These are phyloP conservation scores for Masnerella sp. DNA, from an alignment of 2,888 invertebrate species.

Conservation along the genomic window DNA sequence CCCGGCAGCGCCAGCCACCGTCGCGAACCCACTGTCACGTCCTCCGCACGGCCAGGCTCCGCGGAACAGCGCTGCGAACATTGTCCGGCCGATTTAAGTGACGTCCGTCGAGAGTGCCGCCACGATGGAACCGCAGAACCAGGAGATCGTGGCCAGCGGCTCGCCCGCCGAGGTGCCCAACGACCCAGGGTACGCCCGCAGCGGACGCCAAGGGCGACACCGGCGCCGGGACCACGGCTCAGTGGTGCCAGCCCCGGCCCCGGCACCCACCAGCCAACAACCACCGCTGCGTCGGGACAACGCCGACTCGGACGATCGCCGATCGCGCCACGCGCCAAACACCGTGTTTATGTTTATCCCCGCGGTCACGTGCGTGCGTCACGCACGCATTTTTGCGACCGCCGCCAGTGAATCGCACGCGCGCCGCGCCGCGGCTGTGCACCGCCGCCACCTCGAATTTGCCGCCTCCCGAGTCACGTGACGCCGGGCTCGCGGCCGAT, in stretches of 20 bases:
- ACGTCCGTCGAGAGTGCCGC: constrained; percentile 53
- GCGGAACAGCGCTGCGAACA: constrained; percentile 33
- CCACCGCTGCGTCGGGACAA: not conserved
- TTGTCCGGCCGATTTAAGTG: constrained; percentile 45
- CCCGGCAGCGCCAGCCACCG: too few relatives aligned
- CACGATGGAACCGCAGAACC: constrained; percentile 86
- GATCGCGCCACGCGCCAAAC: constrained; percentile 9
- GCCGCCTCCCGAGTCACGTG: constrained; percentile 52
- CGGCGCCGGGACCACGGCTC: constrained; percentile 16
- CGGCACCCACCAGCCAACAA: constrained; percentile 30
- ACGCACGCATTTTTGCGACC: constrained; percentile 31
- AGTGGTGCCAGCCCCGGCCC: constrained; percentile 5
- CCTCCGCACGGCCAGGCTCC: constrained; percentile 31
- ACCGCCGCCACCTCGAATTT: constrained; percentile 46
- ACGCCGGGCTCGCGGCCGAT: constrained; percentile 48
- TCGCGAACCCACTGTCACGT: too few relatives aligned
- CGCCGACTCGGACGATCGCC: not conserved
- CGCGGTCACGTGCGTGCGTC: constrained; percentile 27
- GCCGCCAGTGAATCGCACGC: constrained; percentile 9
- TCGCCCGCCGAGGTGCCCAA: constrained; percentile 95
- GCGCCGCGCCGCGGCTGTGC: constrained; percentile 31
- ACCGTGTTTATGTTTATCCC: constrained; percentile 43
- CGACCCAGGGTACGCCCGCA: constrained; percentile 97
- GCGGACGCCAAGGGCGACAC: constrained; percentile 11
- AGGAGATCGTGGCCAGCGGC: constrained; percentile 87